Percentiles rank a stretch among this genome's conserved stretches.
These are phyloP conservation scores for Neotoma lepida DNA, from an alignment of 2,113 vertebrate genomes.

Conservation along the genomic window DNA sequence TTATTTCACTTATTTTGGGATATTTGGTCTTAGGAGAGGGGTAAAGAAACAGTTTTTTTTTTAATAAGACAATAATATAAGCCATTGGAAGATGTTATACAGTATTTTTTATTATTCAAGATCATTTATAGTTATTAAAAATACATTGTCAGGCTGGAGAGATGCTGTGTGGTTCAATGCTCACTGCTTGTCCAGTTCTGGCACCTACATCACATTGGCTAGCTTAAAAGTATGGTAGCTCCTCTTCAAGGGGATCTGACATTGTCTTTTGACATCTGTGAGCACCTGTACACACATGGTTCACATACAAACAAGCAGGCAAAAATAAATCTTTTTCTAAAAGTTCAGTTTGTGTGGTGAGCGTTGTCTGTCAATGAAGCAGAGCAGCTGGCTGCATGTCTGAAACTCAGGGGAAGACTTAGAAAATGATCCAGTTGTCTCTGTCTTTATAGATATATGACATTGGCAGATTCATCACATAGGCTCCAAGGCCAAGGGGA, in stretches of 20 bases:
- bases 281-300: neutral
- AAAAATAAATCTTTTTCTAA: neutral
- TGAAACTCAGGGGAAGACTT: neutral
- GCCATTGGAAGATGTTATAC: neutral
- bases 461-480: slow-evolving; percentile 45
- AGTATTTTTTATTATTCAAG: neutral
- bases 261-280: neutral
- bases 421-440: slow-evolving; percentile 36
- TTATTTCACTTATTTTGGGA: neutral
- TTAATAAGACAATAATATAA: slow-evolving; percentile 6
- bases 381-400: slow-evolving; percentile 18
- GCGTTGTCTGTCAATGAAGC: slow-evolving; percentile 24
- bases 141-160: neutral
- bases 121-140: neutral
- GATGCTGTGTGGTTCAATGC: neutral
- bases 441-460: slow-evolving; percentile 62
- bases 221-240: neutral
- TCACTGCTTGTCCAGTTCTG: neutral
- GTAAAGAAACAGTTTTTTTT: slow-evolving; percentile 27
- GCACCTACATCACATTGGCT: neutral
- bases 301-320: too few species aligned
- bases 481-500: slow-evolving; percentile 55
- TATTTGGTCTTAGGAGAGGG: neutral
- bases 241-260: too few species aligned
- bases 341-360: neutral